Conservation (phyloP, 2,113 vertebrate species). For the Urocitellus parryii region DNA sequence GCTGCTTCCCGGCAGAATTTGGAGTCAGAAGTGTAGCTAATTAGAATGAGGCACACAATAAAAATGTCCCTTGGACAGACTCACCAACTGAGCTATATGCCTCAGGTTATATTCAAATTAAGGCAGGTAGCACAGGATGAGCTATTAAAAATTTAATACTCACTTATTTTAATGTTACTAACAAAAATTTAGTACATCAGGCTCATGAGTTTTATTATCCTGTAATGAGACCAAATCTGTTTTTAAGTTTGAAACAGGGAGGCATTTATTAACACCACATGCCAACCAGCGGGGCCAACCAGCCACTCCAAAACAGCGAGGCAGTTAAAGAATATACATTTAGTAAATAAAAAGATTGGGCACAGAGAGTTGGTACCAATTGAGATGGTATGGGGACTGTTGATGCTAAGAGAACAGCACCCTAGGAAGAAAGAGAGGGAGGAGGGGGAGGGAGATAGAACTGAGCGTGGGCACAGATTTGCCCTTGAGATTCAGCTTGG, state of each 20-base stretch:
- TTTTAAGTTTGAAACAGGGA: background rate
- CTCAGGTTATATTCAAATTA: background rate
- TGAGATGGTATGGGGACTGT: background rate
- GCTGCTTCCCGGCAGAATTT: background rate
- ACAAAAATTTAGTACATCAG: constrained; percentile 32
- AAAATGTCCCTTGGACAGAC: background rate
- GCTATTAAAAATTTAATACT: background rate
- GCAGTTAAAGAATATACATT: background rate
- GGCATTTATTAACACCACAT: background rate
- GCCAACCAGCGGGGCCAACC: background rate
- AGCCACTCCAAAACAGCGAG: background rate
- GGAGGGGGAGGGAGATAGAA: background rate
- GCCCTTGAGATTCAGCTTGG: fast-evolving
- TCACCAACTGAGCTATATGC: background rate
- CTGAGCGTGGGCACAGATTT: too few species aligned
- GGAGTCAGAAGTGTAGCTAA: background rate
- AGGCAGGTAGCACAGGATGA: background rate
- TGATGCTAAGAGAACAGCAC: background rate
- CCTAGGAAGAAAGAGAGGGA: too few species aligned
- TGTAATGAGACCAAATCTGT: background rate
- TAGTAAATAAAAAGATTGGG: background rate
- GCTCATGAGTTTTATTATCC: background rate
- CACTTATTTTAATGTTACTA: constrained; percentile 32
- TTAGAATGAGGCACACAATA: background rate
- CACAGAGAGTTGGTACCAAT: background rate